These are phyloP conservation scores for Apodemia zela DNA, from an alignment of 2,888 invertebrate species.

Conservation along the genomic window DNA sequence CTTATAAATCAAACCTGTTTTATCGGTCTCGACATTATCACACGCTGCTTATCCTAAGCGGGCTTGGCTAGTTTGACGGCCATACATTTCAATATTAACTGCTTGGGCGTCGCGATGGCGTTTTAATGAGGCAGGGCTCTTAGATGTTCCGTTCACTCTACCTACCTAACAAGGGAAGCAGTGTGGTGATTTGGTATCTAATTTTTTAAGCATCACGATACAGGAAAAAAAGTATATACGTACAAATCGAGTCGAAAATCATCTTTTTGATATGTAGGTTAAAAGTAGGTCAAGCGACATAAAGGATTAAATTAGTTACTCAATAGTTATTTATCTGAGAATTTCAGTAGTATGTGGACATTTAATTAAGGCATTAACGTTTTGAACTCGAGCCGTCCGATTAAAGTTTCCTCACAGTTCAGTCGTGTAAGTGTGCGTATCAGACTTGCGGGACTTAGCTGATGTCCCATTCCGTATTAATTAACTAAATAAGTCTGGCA, in stretches of 20 bases:
- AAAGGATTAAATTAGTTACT: conserved; percentile 10
- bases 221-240: too few species aligned
- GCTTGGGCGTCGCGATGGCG: too few species aligned
- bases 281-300: conserved; percentile 3
- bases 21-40: too few species aligned
- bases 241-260: background rate
- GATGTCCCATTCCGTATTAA: conserved; percentile 79
- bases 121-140: too few species aligned
- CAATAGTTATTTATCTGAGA: conserved; percentile 11
- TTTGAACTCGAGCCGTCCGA: conserved; percentile 42
- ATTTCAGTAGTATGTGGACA: conserved; percentile 18
- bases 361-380: conserved; percentile 57
- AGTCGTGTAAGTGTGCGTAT: conserved; percentile 59
- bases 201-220: too few species aligned
- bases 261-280: background rate
- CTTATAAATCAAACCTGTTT: too few species aligned
- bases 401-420: conserved; percentile 66
- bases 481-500: conserved; percentile 78
- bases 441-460: conserved; percentile 69
- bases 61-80: too few species aligned
- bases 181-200: too few species aligned
- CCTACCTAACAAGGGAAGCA: too few species aligned
- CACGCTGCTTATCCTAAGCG: too few species aligned
- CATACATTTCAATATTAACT: too few species aligned
- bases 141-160: too few species aligned